phyloP scores from a whole-genome alignment of 64 coral and sea anemone genomes.

The Astreopora myriophthalma region DNA sequence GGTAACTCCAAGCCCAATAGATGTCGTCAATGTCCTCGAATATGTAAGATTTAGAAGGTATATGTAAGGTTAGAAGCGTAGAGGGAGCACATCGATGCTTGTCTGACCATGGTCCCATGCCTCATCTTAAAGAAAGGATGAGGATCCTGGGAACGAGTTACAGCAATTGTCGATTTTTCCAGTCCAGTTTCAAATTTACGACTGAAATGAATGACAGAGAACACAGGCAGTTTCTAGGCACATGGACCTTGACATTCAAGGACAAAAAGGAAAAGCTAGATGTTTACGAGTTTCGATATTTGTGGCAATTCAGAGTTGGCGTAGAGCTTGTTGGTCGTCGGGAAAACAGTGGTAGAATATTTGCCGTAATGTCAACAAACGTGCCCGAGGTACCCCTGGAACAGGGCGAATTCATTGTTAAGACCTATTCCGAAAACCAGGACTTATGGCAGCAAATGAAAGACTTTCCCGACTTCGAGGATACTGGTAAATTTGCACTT shows the following conservation, averaged over 20 bases:
- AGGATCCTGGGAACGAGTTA: too few relatives aligned
- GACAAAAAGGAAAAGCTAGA: background rate
- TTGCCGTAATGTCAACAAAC: conserved; percentile 18
- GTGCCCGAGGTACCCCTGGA: conserved; percentile 18
- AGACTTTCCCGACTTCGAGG: conserved; percentile 64
- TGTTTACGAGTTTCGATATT: conserved; percentile 39
- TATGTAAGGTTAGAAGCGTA: too few relatives aligned
- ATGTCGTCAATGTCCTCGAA: too few relatives aligned
- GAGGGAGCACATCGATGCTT: too few relatives aligned
- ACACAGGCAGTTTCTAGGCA: background rate
- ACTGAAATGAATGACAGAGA: background rate
- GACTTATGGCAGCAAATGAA: conserved; percentile 35
- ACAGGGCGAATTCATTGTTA: conserved; percentile 58
- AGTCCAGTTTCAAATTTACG: too few relatives aligned
- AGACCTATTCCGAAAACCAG: conserved; percentile 34
- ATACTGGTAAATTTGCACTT: conserved; percentile 17
- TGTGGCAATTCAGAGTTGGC: background rate
- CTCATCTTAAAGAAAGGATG: too few relatives aligned
- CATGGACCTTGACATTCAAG: background rate
- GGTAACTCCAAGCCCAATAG: too few relatives aligned
- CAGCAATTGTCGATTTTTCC: too few relatives aligned
- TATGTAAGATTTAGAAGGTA: too few relatives aligned
- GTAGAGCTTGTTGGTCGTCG: conserved; percentile 7
- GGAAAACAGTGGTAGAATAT: background rate
- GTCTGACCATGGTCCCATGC: too few relatives aligned